Evolutionary conservation across 2,888 invertebrate genomes (phyloP), one percentile per base, ranked within the genome.

Genomic region (Clepsis dumicolana): DNA sequence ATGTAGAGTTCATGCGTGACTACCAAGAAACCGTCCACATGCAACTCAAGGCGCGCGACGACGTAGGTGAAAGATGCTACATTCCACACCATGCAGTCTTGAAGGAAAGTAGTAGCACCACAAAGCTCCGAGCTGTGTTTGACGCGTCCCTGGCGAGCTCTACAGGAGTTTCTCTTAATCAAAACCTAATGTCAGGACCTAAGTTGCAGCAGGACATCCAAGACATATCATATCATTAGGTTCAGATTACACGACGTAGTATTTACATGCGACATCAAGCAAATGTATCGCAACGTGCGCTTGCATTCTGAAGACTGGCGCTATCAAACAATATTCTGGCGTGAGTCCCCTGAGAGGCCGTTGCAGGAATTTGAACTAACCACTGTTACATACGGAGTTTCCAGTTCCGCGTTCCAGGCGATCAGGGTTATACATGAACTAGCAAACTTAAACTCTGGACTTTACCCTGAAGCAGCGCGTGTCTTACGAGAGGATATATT

Each of bases 321-420:
- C 7, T 76, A 70, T 65, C 76, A 78, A 38, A 65, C 53, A 27
- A 75, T 78, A 35, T 54, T 74, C 35, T 77, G 75, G 75, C 73
- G 75, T 0, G 71, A 71, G 50, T 68, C 71, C 14, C 65, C 72
- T 4, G 65, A 72, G 1, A 61, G 65, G 24, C 73, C 71, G n/a
- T 16, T 78, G 2, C 70, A 64, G 27, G 59, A 70, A 14, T 77
- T 65, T 52, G 72, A 74, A 41, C 65, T 77, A 25, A 65, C 71
- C 1, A 76, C 73, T 1, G 71, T 71, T 25, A 75, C 75, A 2
- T 73, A 75, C 62, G 79, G 77, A 4, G 65, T 71, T 14, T 70
- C 74, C 21, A 73, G 73, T 21, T 48, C 71, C 7, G 67, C 71
- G 1, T 71, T 52, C 41, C 70, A 60, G 14, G 73, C 71, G 10